Base-by-base conservation (phyloP, 2,113 vertebrate species). In the Zapus hudsonius region DNA sequence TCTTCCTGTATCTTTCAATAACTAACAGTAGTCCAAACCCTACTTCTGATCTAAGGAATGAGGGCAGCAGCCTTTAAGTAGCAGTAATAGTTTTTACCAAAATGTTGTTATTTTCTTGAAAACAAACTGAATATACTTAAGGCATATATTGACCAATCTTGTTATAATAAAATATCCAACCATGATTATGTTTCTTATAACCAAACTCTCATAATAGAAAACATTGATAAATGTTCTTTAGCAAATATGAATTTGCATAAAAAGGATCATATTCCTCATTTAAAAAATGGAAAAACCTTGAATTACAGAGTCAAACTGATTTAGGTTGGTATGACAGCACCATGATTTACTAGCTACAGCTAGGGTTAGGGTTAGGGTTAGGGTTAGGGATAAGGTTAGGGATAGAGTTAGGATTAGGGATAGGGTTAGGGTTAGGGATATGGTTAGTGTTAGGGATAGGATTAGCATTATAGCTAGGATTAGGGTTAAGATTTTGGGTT, bases 181-280 rank as follows among this genome's bases (percentile, higher is more conserved):
- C 44, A 27, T 42, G 13, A 89, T 31, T 33, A 82, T 84, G 86
- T 55, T 82, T 38, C 92, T 93, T 47, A 67, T 55, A 82, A 61
- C 63, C 44, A 82, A 31, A 23, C 31, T 44, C 31, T 63, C 38
- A 12, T 57, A 59, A 72, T 44, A 55, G 1, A 84, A 78, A 44
- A 61, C 31, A 11, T 10, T 61, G 55, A 75, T 57, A 55, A 80
- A 57, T 64, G 55, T 44, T 66, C 27, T 40, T 74, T 92, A 69
- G 11, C 10, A 20, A 38, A 64, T 25, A 36, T 57, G 12, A 84
- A 73, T 8, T 33, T 36, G 15, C 16, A 31, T 72, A 19, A 0
- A 38, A 29, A 12, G 61, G 57, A 84, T 57, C 52, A 25, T 55
- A 78, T 4, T 17, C 42, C 7, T 64, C 42, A 44, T 0, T n/a